Evolutionary conservation across 2,797 vertebrate genomes (phyloP).

Genomic region (Notolepis coatsorum): DNA sequence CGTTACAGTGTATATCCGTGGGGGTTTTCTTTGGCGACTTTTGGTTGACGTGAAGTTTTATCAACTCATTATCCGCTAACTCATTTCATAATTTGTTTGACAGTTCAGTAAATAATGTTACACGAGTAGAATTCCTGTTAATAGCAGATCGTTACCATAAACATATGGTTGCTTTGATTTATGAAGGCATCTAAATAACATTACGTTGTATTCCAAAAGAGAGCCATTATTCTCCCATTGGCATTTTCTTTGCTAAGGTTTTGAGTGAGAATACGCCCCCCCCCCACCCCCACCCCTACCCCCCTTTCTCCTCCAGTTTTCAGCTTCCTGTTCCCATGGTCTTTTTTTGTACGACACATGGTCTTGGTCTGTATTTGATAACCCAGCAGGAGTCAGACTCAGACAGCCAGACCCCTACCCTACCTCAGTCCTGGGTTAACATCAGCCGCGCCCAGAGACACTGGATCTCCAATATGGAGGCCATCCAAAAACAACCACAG

Average conservation of each 20-base stretch:
- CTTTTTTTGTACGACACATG: background rate
- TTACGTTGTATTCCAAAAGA: background rate
- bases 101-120: no score
- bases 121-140: no score
- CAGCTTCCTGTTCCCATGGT: background rate
- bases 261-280: background rate
- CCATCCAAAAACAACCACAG: constrained; percentile 69
- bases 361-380: background rate
- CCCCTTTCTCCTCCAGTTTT: background rate
- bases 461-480: constrained; percentile 58
- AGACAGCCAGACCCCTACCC: constrained; percentile 38
- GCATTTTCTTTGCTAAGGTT: background rate
- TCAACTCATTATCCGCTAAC: constrained; percentile 32
- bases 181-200: no score
- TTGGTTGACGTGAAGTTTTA: constrained; percentile 47
- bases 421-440: constrained; percentile 39
- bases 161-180: no score
- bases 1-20: constrained; percentile 34
- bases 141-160: no score
- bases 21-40: constrained; percentile 34
- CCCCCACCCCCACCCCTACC: no score
- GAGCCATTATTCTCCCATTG: background rate
- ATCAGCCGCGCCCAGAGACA: constrained; percentile 55
- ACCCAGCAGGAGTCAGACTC: constrained; percentile 8
- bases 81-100: constrained; percentile 5